Base-by-base conservation (phyloP, 2,113 vertebrate species). In the Sinocyclocheilus grahami region DNA sequence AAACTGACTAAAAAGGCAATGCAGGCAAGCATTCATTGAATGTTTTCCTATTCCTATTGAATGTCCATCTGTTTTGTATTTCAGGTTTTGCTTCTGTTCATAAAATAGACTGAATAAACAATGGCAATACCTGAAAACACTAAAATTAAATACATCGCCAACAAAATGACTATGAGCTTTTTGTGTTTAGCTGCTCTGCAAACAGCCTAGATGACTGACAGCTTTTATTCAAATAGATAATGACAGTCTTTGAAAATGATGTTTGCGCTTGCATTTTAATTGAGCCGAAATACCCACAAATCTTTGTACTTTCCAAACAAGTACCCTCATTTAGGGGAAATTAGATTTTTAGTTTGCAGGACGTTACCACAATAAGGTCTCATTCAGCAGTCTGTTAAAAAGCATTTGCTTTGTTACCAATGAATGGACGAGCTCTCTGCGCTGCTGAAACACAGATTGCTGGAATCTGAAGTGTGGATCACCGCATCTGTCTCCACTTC, bases 291-390 rank as follows among this genome's bases (percentile, higher is more conserved):
- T 94, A 93, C 89, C 93, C 87, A 86, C 93, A 95, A 95, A 96
- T 96, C 95, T 96, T 94, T 94, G 92, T 94, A 91, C 93, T 95
- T 96, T 96, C 93, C 90, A 87, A 92, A 82, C 94, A 91, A 95
- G 95, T 94, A 90, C 89, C 93, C 96, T 96, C 90, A 96, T 96
- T 96, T 95, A 94, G 94, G 94, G 94, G 94, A 95, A 95, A 97
- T 96, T 95, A 96, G 92, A 96, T 97, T 96, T 48, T 97, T 94
- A 95, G 96, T 96, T 96, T 95, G 95, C 95, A 95, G 94, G 94
- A 96, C 93, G 92, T 95, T 94, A 95, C 95, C 94, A 93, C 93
- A 95, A 94, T 94, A 94, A 95, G 95, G 88, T 92, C 94, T 96
- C 95, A 94, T 91, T 95, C 91, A 85, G 58, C 84, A 90, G 94